A percentile compares a stretch with the other conserved stretches of the same genome.
These are phyloP conservation scores for Sinohyriopsis cumingii DNA, from an alignment of 2,888 invertebrate genomes.

Conservation along the genomic window DNA sequence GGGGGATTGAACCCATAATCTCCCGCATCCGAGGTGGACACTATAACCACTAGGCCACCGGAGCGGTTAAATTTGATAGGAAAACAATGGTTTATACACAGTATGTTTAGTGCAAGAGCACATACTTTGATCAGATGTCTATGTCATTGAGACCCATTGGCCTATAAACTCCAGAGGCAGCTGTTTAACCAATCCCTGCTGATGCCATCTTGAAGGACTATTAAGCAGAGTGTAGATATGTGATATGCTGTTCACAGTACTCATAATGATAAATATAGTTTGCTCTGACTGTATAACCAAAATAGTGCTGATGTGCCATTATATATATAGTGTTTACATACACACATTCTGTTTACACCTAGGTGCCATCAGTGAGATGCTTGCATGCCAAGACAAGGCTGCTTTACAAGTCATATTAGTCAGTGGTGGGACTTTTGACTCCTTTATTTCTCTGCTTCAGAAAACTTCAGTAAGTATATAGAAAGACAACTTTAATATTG, in stretches of 20 bases:
- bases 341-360: conserved; percentile 1
- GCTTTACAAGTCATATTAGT: conserved; percentile 65
- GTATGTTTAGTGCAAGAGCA: too few relatives aligned
- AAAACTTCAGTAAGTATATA: conserved; percentile 54
- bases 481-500: neutral
- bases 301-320: neutral
- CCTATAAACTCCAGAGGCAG: too few relatives aligned
- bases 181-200: neutral
- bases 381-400: conserved; percentile 57
- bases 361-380: conserved; percentile 63
- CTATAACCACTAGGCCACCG: too few relatives aligned
- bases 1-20: too few relatives aligned
- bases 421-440: conserved; percentile 60
- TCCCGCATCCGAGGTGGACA: too few relatives aligned
- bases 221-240: neutral
- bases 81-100: too few relatives aligned
- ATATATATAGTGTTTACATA: neutral
- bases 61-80: too few relatives aligned
- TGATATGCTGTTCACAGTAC: neutral
- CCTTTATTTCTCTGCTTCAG: conserved; percentile 56
- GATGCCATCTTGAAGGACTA: neutral
- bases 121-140: too few relatives aligned
- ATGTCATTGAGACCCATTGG: too few relatives aligned
- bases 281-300: neutral
- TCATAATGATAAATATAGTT: neutral